Evolutionary conservation across 2,113 vertebrate species (phyloP).

Genomic region (Lichenostomus cassidix): DNA sequence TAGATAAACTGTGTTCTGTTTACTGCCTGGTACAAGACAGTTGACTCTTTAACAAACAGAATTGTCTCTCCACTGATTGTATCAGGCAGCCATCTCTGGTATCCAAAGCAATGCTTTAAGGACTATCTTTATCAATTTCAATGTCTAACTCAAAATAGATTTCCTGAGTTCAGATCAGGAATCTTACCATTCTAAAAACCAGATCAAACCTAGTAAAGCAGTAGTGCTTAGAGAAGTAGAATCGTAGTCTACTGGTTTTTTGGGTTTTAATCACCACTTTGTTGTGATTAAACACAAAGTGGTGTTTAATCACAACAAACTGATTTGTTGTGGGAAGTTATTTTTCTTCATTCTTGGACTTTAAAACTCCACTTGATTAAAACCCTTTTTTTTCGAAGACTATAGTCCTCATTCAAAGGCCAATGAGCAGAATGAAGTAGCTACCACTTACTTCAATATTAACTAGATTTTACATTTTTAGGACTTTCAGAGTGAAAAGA

Average conservation of each 20-base stretch:
- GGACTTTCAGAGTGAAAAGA: neutral
- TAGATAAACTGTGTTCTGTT: slow-evolving; percentile 16
- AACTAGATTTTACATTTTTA: neutral
- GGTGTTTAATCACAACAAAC: too few species aligned
- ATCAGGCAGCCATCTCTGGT: neutral
- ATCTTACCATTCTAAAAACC: neutral
- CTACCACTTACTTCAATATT: neutral
- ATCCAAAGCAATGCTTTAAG: neutral
- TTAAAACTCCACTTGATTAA: neutral
- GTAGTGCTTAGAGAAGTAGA: neutral
- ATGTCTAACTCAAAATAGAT: neutral
- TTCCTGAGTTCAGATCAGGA: neutral
- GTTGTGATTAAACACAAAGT: too few species aligned
- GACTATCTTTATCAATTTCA: neutral
- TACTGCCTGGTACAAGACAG: neutral
- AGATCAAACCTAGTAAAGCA: neutral
- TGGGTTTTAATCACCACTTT: neutral
- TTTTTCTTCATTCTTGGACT: neutral
- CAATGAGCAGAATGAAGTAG: neutral
- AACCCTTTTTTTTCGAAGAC: neutral
- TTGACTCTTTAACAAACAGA: neutral
- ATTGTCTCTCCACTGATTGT: neutral
- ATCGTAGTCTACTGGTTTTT: neutral
- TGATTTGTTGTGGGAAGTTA: too few species aligned
- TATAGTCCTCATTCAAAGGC: neutral